Percentiles rank a stretch among this genome's conserved stretches.
Conservation (phyloP, 2,113 vertebrate genomes). For the Equus przewalskii region DNA sequence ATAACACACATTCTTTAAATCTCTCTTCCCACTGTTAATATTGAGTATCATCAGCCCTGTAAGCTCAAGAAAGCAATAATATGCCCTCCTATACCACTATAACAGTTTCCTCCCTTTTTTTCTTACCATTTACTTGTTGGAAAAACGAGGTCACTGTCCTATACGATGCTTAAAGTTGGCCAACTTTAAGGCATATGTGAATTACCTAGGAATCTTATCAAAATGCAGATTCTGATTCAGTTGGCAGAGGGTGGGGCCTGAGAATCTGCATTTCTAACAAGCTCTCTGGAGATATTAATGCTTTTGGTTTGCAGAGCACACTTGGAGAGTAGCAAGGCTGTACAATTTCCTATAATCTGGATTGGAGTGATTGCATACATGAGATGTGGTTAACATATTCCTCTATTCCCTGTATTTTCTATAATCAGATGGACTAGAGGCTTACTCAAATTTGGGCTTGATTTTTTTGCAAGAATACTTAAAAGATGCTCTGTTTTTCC, state of each 20-base stretch:
- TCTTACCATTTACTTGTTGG: not conserved
- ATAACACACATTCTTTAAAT: not conserved
- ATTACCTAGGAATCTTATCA: not conserved
- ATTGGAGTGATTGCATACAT: not conserved
- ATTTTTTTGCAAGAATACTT: not conserved
- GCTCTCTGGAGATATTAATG: not conserved
- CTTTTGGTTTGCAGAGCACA: not conserved
- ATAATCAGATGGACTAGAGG: not conserved
- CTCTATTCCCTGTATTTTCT: not conserved
- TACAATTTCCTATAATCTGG: not conserved
- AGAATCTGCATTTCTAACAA: not conserved
- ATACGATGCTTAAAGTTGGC: not conserved
- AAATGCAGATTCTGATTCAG: constrained; percentile 24
- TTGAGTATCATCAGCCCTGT: not conserved
- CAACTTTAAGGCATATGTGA: not conserved
- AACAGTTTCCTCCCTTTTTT: not conserved
- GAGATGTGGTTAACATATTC: not conserved
- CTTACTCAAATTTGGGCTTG: not conserved
- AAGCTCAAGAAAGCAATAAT: not conserved
- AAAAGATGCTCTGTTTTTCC: not conserved
- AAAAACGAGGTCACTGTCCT: not conserved
- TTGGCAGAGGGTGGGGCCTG: not conserved
- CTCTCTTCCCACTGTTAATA: not conserved
- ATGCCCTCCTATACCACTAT: not conserved
- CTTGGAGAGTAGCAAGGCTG: not conserved